Evolutionary conservation across 2,888 invertebrate species (phyloP).

Genomic region (Deladenus siricidicola): DNA sequence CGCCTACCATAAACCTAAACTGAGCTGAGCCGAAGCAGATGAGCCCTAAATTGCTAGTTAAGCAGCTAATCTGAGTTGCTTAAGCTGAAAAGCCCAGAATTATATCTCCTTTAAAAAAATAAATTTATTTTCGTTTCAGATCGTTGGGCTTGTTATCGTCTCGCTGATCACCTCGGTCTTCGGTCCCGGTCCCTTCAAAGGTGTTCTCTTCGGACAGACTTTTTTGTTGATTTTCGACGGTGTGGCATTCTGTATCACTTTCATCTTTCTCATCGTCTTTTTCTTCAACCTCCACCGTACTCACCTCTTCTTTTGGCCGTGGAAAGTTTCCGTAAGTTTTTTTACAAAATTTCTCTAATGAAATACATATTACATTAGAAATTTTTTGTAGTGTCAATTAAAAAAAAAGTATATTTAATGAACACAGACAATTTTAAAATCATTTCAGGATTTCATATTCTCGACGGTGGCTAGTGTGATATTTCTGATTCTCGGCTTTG

Average conservation of each 20-base stretch:
- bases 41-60: too few relatives aligned
- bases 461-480: slow-evolving; percentile 33
- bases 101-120: not conserved
- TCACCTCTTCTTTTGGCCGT: slow-evolving; percentile 49
- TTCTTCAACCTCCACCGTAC: slow-evolving; percentile 46
- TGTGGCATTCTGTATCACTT: slow-evolving; percentile 44
- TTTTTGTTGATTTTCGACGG: slow-evolving; percentile 43
- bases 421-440: not conserved
- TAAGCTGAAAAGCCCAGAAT: not conserved
- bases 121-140: slow-evolving; percentile 4
- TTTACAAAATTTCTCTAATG: not conserved
- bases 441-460: slow-evolving; percentile 43
- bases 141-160: slow-evolving; percentile 31
- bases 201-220: slow-evolving; percentile 49
- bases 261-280: slow-evolving; percentile 48
- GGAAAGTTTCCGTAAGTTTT: slow-evolving; percentile 37
- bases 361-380: not conserved
- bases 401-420: not conserved
- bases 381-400: not conserved
- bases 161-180: slow-evolving; percentile 43
- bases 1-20: too few relatives aligned
- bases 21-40: too few relatives aligned
- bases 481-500: slow-evolving; percentile 38
- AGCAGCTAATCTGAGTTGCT: not conserved
- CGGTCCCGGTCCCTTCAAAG: slow-evolving; percentile 52